Base-by-base conservation (phyloP, 1,140 invertebrate genomes). In the Calosoma granatense region DNA sequence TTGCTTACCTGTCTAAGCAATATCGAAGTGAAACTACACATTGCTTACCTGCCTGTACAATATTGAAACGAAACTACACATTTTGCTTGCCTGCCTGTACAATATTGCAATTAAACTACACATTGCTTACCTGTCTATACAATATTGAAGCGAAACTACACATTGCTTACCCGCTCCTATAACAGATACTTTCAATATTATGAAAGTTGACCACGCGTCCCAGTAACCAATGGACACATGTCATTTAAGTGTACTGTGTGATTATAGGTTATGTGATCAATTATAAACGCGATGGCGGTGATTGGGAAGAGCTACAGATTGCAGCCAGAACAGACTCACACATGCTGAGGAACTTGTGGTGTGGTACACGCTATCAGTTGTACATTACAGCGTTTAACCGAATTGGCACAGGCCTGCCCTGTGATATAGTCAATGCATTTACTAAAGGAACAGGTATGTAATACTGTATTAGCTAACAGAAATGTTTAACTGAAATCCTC, bases 341-440 rank as follows among this genome's bases (percentile, higher is more conserved):
- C 68, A 78, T 89, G 56, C 68, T 91, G 23, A 82, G 83, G 23
- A 86, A 87, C 69, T 72, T 94, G n/a, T 88, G 85, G 82, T 93
- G 91, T 67, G 91, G 90, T 6, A 92, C 88, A 0, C 79, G 83
- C 2, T 94, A 94, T 69, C 86, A 92, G 65, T 77, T 93, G 41
- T 93, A 91, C 69, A 84, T 94, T 52, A 92, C 88, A 0, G 90
- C 90, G 2, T 90, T 87, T 68, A 94, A 93, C 73, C 82, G 86
- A 67, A 90, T 93, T 59, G 91, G 90, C 9, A 91, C 90, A 54
- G 90, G 91, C 0, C 73, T 90, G 23, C 88, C 90, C 0, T 92
- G 91, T 67, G 88, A 90, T 63, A 90, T 91, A 58, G 83, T 91
- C 12, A 86, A 87, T 62, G 84, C 87, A 0, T 85, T 83, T 51